phyloP scores from a whole-genome alignment of 1,140 invertebrate genomes.

The Contarinia nasturtii region DNA sequence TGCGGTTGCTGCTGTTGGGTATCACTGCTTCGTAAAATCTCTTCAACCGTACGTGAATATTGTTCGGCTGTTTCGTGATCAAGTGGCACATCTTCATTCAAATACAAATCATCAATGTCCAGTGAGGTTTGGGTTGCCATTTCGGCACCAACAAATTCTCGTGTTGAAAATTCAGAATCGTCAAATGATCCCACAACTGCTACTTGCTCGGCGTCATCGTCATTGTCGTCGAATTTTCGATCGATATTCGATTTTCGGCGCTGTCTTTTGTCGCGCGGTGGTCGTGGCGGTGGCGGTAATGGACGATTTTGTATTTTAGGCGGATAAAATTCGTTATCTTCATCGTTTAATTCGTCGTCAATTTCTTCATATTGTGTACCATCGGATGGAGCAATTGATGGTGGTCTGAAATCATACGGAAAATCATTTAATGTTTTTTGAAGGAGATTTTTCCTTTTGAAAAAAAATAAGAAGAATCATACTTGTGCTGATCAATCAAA shows the following conservation, averaged over 20 bases:
- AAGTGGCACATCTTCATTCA: constrained; percentile 26
- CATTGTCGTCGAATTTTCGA: constrained; percentile 21
- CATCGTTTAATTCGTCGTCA: constrained; percentile 28
- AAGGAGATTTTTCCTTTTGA: too few relatives aligned
- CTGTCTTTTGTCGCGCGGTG: constrained; percentile 38
- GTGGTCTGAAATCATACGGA: neutral
- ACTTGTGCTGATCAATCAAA: constrained; percentile 11
- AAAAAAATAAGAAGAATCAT: too few relatives aligned
- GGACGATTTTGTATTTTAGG: constrained; percentile 64
- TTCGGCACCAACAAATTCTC: constrained; percentile 36
- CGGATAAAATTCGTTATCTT: constrained; percentile 13
- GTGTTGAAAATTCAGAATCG: constrained; percentile 1
- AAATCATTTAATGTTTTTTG: constrained; percentile 9
- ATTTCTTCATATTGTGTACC: constrained; percentile 38
- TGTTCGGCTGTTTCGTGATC: constrained; percentile 12
- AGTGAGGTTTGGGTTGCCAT: constrained; percentile 62
- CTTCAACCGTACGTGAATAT: constrained; percentile 16
- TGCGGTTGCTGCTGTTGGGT: constrained; percentile 11
- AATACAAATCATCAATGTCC: constrained; percentile 50
- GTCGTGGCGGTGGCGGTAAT: constrained; percentile 58
- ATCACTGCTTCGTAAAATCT: constrained; percentile 13
- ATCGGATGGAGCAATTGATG: constrained; percentile 7
- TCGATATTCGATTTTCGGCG: constrained; percentile 25
- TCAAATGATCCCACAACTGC: constrained; percentile 4
- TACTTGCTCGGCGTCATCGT: constrained; percentile 16